Percentiles rank a stretch among this genome's conserved stretches.
Conservation (phyloP, 2,113 vertebrate species). For the Poecile atricapillus region DNA sequence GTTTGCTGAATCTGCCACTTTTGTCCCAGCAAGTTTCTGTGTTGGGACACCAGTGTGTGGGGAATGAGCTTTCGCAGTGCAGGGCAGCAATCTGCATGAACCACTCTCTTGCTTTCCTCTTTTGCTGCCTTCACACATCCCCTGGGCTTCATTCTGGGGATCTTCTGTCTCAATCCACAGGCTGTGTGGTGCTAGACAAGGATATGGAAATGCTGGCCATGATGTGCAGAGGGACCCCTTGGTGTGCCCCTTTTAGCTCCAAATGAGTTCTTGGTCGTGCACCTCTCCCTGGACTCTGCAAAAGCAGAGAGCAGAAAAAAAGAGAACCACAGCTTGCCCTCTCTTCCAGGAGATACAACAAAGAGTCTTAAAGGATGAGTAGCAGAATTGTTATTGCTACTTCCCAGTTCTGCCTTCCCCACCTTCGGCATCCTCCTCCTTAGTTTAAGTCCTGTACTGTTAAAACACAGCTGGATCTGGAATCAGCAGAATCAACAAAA, state of each 20-base stretch:
- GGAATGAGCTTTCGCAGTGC: background rate
- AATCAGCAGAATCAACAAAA: background rate
- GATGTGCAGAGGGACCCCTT: background rate
- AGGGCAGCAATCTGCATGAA: background rate
- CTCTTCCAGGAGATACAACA: background rate
- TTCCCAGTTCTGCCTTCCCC: background rate
- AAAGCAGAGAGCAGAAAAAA: background rate
- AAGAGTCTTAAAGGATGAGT: background rate
- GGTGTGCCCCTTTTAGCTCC: background rate
- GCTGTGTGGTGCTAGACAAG: background rate
- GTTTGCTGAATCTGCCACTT: slow-evolving; percentile 41
- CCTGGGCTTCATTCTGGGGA: background rate
- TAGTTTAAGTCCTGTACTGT: background rate
- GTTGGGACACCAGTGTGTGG: background rate
- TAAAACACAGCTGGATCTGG: background rate
- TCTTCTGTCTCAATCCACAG: background rate
- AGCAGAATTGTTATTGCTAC: background rate
- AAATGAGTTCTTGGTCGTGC: background rate
- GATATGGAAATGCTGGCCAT: background rate
- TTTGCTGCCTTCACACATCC: background rate
- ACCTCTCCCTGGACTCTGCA: background rate
- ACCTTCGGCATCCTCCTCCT: background rate
- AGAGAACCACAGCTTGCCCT: background rate
- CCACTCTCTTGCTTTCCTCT: background rate
- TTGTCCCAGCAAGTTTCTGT: background rate